Evolutionary conservation across 2,888 invertebrate genomes (phyloP).

Genomic region (Chloroclystis v-ata): DNA sequence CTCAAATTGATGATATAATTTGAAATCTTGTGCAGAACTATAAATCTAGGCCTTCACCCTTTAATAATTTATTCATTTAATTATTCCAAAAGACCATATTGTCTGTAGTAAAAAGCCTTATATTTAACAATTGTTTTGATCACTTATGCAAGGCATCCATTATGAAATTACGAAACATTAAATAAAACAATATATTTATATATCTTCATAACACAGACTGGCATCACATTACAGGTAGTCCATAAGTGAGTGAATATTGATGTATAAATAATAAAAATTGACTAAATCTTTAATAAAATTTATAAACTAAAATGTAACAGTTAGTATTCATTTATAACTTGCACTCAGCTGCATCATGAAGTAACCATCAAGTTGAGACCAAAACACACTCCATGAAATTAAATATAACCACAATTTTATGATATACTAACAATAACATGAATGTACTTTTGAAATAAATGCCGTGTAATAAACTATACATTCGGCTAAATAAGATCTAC

Average conservation of each 20-base stretch:
- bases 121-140: slow-evolving; percentile 15
- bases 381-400: slow-evolving; percentile 17
- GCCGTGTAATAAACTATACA: slow-evolving; percentile 40
- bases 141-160: slow-evolving; percentile 39
- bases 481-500: slow-evolving; percentile 25
- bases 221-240: slow-evolving; percentile 34
- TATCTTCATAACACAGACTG: slow-evolving; percentile 32
- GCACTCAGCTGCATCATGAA: slow-evolving; percentile 7
- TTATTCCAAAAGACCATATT: slow-evolving; percentile 2
- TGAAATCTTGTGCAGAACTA: slow-evolving; percentile 48
- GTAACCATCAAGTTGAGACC: slow-evolving; percentile 18
- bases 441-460: slow-evolving; percentile 47
- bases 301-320: slow-evolving; percentile 27
- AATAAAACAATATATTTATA: slow-evolving; percentile 34
- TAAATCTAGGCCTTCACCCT: slow-evolving; percentile 53
- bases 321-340: slow-evolving; percentile 13
- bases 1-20: slow-evolving; percentile 11
- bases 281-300: slow-evolving; percentile 28
- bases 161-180: slow-evolving; percentile 33
- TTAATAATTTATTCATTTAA: slow-evolving; percentile 25
- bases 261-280: slow-evolving; percentile 32
- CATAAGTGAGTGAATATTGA: slow-evolving; percentile 29
- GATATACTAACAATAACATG: slow-evolving; percentile 26
- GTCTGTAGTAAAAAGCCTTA: slow-evolving; percentile 26
- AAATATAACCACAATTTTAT: slow-evolving; percentile 25